phyloP scores from a whole-genome alignment of 2,888 invertebrate species.

The Amphimallon solstitiale region DNA sequence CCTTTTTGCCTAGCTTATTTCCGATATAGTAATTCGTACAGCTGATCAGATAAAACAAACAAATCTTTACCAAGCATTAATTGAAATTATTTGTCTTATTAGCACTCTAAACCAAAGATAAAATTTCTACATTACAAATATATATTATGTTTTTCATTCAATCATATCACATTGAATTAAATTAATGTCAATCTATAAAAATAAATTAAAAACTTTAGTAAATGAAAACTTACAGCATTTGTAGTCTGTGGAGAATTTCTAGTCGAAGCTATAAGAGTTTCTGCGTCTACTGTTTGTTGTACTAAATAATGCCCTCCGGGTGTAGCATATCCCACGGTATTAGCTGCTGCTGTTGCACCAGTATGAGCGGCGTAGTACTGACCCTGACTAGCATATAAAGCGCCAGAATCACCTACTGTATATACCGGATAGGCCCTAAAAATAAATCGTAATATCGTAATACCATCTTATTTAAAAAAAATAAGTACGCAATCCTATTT shows the following conservation, averaged over 20 bases:
- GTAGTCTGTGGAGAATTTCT: constrained; percentile 76
- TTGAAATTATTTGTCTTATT: too few species aligned
- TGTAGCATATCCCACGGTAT: constrained; percentile 59
- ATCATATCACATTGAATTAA: too few species aligned
- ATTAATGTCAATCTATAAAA: not conserved
- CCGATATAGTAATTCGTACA: too few species aligned
- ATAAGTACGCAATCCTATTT: too few species aligned
- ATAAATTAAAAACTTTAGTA: not conserved
- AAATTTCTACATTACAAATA: too few species aligned
- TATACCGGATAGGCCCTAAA: constrained; percentile 80
- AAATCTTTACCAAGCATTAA: too few species aligned
- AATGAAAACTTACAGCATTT: constrained; percentile 70
- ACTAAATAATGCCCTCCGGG: constrained; percentile 74
- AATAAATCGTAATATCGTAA: not conserved
- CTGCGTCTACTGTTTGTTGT: constrained; percentile 72
- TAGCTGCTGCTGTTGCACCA: constrained; percentile 66
- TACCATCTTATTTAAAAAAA: too few species aligned
- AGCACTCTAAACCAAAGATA: too few species aligned
- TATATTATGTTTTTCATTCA: too few species aligned
- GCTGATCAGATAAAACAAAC: too few species aligned
- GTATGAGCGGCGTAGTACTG: constrained; percentile 79
- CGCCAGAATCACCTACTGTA: constrained; percentile 73
- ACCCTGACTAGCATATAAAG: constrained; percentile 72
- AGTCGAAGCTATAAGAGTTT: constrained; percentile 70
- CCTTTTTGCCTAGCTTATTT: too few species aligned